These are phyloP conservation scores for Salvelinus fontinalis DNA, from an alignment of 2,113 vertebrate genomes.

Conservation along the genomic window DNA sequence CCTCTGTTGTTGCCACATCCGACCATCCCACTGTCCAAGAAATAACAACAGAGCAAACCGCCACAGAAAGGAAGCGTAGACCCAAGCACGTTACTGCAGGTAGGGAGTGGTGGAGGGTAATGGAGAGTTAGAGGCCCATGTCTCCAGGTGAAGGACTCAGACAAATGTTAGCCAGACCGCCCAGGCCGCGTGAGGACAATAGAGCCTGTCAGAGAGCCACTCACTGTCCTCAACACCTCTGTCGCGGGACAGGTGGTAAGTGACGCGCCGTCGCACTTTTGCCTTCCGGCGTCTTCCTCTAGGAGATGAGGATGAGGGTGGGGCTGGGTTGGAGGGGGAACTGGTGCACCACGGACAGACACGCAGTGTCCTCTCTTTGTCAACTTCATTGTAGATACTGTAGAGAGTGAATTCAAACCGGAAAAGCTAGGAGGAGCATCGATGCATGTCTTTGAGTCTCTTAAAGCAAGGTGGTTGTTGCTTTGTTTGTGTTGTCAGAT, in stretches of 20 bases:
- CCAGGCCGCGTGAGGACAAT: conserved; percentile 57
- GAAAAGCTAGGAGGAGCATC: conserved; percentile 26
- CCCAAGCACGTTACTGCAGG: conserved; percentile 44
- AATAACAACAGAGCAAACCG: neutral
- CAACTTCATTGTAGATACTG: conserved; percentile 2
- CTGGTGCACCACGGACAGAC: conserved; percentile 20
- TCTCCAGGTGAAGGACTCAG: conserved; percentile 51
- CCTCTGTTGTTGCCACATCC: conserved; percentile 44
- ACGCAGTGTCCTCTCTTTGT: conserved; percentile 38
- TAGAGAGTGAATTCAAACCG: conserved; percentile 39
- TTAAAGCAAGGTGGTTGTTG: conserved; percentile 1
- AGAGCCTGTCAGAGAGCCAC: conserved; percentile 49
- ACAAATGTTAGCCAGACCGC: conserved; percentile 47
- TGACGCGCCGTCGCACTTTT: conserved; percentile 10
- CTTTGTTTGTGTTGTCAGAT: conserved; percentile 34
- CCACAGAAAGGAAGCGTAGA: conserved; percentile 29
- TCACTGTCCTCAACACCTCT: conserved; percentile 53
- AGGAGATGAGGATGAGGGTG: conserved; percentile 13
- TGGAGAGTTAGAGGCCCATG: conserved; percentile 23
- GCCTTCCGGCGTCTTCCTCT: conserved; percentile 32
- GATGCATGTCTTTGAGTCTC: conserved; percentile 20
- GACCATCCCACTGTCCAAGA: conserved; percentile 56
- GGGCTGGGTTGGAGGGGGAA: conserved; percentile 7
- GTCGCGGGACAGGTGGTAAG: conserved; percentile 36
- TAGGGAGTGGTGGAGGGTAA: conserved; percentile 31